Evolutionary conservation across 1,140 invertebrate species (phyloP), one percentile per base, ranked within the genome.

Genomic region (Andrena cerasifolii): DNA sequence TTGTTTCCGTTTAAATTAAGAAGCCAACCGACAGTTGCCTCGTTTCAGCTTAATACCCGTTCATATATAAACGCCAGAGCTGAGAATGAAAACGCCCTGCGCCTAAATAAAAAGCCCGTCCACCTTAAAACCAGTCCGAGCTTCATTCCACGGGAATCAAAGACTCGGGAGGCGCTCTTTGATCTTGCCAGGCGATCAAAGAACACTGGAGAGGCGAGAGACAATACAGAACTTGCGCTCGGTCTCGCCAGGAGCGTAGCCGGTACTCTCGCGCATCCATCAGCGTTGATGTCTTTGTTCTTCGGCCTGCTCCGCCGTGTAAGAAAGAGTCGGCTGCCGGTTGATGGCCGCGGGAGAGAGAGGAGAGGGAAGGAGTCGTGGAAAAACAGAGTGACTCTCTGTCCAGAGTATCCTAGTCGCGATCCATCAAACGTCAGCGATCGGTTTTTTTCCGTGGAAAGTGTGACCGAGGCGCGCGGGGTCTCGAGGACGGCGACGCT

Each of bases 371-470:
- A 7, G 26, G 21, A 54, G 7, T 33, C 75, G 75, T 72, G 79
- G 70, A 84, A 84, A 85, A 85, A 84, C 83, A 58, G 82, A 79
- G 47, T 47, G 33, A 33, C 43, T 66, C 63, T 65, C 58, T 49
- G 61, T 74, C 56, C 65, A 45, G 18, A 18, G 56, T 31, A 49
- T 63, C 53, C 33, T 63, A 79, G 80, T 85, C 86, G 62, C 88
- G 83, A 91, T 91, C 87, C 85, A 87, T 91, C 90, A 91, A 90
- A 90, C 83, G 90, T 87, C 89, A 88, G 81, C 84, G 85, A 90
- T 90, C 85, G 82, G 81, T 89, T 90, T 89, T 79, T 85, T 67
- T 16, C 36, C 12, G 8, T 10, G 62, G 40, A 75, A 56, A 66
- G 24, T 49, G 56, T 61, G n/a, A n/a, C 54, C 21, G 8, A 36